Evolutionary conservation across 2,797 vertebrate species (phyloP), one percentile per base, ranked within the genome.

Genomic region (Lates japonicus): DNA sequence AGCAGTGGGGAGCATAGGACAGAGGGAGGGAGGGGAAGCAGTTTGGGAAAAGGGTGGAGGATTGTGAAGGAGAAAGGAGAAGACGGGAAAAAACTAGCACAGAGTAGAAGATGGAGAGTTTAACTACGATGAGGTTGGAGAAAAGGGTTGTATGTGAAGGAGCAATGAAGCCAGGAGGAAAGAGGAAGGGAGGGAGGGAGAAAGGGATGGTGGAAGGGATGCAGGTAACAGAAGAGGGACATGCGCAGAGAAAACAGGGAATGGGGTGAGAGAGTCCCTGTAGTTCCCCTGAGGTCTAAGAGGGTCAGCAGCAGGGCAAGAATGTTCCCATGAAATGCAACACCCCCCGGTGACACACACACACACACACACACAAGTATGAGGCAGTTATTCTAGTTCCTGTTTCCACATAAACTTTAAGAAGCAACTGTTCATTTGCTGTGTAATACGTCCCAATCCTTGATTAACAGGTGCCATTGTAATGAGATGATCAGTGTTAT

Each of bases 291-390:
- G 67, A 70, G 86, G 75, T 77, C 58, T 69, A 59, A 64, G 35
- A 33, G 80, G 90, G 91, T 94, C 88, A 84, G 44, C 20, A 81
- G 57, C 64, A 87, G 88, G 85, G 73, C 89, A 93, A 86, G 90
- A 95, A 94, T 95, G 85, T 95, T 94, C 93, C 88, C 93, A 94
- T 87, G 90, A 92, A 95, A 93, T 63, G 4, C 35, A 87, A 86
- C 83, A 51, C 62, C 65, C 70, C 60, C 20, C 41, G 46, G 41
- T 57, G 58, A 63, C 22, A 44, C 66, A 54, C 57, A 59, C 37
- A 37, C 17, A 61, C 29, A 59, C 31, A 49, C 3, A 58, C 31
- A 29, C 25, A 29, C 25, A 29, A 29, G 25, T 2, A 29, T 29
- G 25, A 29, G 25, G 1, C 25, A 29, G 25, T 29, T 29, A 29